Base-by-base conservation (phyloP, 2,113 vertebrate species). In the Datnioides undecimradiatus region DNA sequence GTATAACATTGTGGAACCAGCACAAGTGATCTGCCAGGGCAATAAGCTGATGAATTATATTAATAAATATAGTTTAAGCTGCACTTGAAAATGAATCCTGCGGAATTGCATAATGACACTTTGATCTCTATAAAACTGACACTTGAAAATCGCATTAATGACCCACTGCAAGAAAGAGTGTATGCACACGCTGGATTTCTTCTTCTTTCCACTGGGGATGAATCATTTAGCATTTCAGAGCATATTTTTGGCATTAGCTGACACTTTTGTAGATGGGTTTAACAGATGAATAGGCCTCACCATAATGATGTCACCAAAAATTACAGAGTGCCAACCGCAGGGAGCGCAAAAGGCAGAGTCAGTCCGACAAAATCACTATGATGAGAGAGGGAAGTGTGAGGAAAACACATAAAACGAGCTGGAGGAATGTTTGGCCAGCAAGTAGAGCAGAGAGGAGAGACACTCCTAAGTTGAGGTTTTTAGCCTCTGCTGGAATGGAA, bases 221-320 rank as follows among this genome's bases (percentile, higher is more conserved):
- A 59, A 59, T 70, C 43, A 64, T 38, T 76, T 29, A 64, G 62
- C 23, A 41, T 64, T 4, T 71, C 52, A 27, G 9, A 25, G 41
- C 25, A 19, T 41, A 58, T 73, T 73, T 65, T 60, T 64, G 14
- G 38, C 64, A 25, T 60, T 33, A 36, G 41, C 67, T 25, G 34
- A 45, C 40, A 29, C 27, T 17, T 60, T 46, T 21, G 57, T 43
- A 17, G n/a, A 36, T 33, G 62, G 41, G 6, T 59, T 59, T 60
- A 46, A 23, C 68, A 45, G 36, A 10, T 11, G 27, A 57, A 57
- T 12, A 23, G 34, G 40, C 52, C 23, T 58, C 63, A 55, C 19
- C 48, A 31, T 43, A 34, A 34, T 40, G 27, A 57, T 27, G 45
- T 71, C 38, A 54, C 45, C 27, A n/a, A 2, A 46, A 63, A 55